Conservation (phyloP, 2,888 invertebrate genomes). For the Drosophila mettleri region DNA sequence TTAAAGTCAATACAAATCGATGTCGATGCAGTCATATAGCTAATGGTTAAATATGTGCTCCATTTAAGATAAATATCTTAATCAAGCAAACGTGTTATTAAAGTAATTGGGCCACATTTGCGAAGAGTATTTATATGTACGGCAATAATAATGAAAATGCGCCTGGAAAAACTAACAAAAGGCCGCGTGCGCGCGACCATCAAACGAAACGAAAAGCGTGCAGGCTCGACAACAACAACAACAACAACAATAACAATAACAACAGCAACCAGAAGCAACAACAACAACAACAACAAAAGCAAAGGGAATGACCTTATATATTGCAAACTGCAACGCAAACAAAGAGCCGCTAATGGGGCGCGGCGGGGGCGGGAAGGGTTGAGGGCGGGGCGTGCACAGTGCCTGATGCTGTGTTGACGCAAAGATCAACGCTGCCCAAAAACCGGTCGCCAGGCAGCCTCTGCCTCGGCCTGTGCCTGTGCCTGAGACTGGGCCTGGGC, state of each 20-base stretch:
- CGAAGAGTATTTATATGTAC: conserved; percentile 26
- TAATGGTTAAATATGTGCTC: background rate
- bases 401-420: conserved; percentile 45
- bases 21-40: background rate
- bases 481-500: background rate
- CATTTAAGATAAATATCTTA: conserved; percentile 10
- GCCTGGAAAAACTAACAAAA: conserved; percentile 78
- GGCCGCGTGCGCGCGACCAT: conserved; percentile 74
- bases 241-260: conserved; percentile 10
- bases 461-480: background rate
- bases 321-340: conserved; percentile 71
- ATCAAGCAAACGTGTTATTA: conserved; percentile 25
- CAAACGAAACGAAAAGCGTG: conserved; percentile 78
- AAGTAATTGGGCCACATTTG: conserved; percentile 47
- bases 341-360: conserved; percentile 72
- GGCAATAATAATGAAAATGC: conserved; percentile 61
- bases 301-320: conserved; percentile 63
- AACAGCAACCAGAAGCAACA: conserved; percentile 20
- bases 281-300: conserved; percentile 40
- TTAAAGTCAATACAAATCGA: background rate
- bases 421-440: conserved; percentile 44
- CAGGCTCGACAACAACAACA: conserved; percentile 56
- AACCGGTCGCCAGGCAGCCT: conserved; percentile 38
- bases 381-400: conserved; percentile 8
- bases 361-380: conserved; percentile 19